Conservation (phyloP, 2,888 invertebrate genomes). For the Drosophila fulvimacula region DNA sequence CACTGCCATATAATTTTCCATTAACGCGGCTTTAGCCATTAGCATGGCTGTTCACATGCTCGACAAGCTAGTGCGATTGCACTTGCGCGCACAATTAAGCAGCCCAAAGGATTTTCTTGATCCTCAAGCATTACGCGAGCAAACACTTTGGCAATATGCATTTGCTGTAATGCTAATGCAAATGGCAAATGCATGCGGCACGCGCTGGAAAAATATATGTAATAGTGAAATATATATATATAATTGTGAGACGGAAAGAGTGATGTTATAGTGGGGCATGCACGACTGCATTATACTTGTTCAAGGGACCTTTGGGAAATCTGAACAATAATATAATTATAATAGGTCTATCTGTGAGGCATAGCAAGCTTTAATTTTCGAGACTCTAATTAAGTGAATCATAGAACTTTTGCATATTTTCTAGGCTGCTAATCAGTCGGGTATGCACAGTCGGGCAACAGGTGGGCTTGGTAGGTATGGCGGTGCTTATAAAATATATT, state of each 20-base stretch:
- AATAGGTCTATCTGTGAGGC: too few species aligned
- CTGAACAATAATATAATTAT: too few species aligned
- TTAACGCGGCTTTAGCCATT: slow-evolving; percentile 36
- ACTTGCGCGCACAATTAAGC: neutral
- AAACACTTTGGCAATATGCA: slow-evolving; percentile 3
- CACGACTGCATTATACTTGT: neutral
- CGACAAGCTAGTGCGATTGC: slow-evolving; percentile 1
- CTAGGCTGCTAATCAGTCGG: too few species aligned
- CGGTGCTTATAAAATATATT: too few species aligned
- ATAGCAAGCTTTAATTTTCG: too few species aligned
- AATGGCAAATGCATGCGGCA: neutral
- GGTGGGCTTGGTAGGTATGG: too few species aligned
- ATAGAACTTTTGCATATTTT: too few species aligned
- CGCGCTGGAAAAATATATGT: neutral
- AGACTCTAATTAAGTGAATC: too few species aligned
- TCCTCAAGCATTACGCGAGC: neutral
- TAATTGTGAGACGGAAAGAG: neutral
- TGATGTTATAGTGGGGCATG: neutral
- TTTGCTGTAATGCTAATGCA: slow-evolving; percentile 6
- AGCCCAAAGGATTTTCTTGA: slow-evolving; percentile 1
- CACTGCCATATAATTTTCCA: slow-evolving; percentile 56
- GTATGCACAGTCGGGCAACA: too few species aligned
- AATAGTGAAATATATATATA: neutral
- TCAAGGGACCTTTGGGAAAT: neutral
- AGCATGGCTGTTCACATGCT: slow-evolving; percentile 10